These are phyloP conservation scores for Micropoecilia bifurca DNA, from an alignment of 2,797 vertebrate genomes.

Conservation along the genomic window DNA sequence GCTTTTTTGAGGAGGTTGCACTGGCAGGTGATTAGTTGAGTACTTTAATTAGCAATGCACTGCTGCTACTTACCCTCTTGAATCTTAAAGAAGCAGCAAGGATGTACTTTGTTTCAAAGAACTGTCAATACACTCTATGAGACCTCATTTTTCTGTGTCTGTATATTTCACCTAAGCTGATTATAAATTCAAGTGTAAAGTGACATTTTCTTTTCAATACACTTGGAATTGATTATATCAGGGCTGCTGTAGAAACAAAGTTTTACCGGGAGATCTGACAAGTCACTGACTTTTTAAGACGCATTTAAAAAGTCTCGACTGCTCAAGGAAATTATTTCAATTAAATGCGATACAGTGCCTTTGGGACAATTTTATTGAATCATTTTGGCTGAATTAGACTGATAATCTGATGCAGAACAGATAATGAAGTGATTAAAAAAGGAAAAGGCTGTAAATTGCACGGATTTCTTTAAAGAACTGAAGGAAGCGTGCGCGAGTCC, in stretches of 20 bases:
- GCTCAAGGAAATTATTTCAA: not conserved
- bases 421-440: conserved; percentile 1
- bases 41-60: not conserved
- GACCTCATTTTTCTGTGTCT: not conserved
- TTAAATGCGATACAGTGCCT: not conserved
- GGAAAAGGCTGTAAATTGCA: not conserved
- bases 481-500: not conserved
- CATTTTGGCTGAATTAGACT: conserved; percentile 15
- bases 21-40: not conserved
- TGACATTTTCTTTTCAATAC: not conserved
- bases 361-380: not conserved
- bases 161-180: not conserved
- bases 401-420: conserved; percentile 20
- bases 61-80: not conserved
- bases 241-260: not conserved
- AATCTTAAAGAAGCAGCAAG: not conserved
- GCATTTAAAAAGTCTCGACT: not conserved
- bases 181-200: not conserved
- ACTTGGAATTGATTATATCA: not conserved
- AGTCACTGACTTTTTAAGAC: not conserved
- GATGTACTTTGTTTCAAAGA: not conserved
- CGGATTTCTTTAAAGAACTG: not conserved
- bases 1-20: not conserved
- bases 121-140: not conserved
- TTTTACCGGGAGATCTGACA: not conserved